phyloP scores from a whole-genome alignment of 2,113 vertebrate species.

The Smithornis capensis region DNA sequence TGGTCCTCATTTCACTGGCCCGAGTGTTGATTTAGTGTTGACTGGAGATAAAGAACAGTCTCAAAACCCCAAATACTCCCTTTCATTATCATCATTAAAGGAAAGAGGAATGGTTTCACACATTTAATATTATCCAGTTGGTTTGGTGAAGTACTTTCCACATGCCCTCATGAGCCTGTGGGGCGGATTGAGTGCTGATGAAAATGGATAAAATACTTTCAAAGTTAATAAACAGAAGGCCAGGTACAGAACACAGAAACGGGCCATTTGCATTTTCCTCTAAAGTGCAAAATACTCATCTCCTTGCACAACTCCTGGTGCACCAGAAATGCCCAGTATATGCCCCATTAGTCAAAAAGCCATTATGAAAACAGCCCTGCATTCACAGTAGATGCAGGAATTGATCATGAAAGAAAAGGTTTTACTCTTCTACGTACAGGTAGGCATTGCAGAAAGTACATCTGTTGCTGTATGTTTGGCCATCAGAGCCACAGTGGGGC shows the following conservation, averaged over 20 bases:
- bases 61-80: not conserved
- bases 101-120: not conserved
- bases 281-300: not conserved
- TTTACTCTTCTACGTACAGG: slow-evolving; percentile 27
- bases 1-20: not conserved
- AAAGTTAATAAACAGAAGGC: not conserved
- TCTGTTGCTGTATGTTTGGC: slow-evolving; percentile 43
- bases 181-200: not conserved
- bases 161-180: not conserved
- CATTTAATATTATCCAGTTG: not conserved
- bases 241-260: not conserved
- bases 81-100: not conserved
- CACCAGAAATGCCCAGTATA: not conserved
- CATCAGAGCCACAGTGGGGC: slow-evolving; percentile 69
- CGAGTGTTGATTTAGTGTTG: not conserved
- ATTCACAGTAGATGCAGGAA: not conserved
- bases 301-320: not conserved
- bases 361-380: not conserved
- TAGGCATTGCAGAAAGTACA: slow-evolving; percentile 55
- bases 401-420: not conserved
- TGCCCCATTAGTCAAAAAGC: not conserved
- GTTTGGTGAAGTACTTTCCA: not conserved
- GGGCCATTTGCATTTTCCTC: not conserved
- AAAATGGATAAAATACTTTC: not conserved
- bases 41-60: not conserved